Conservation (phyloP, 2,113 vertebrate genomes). For the Limanda limanda region DNA sequence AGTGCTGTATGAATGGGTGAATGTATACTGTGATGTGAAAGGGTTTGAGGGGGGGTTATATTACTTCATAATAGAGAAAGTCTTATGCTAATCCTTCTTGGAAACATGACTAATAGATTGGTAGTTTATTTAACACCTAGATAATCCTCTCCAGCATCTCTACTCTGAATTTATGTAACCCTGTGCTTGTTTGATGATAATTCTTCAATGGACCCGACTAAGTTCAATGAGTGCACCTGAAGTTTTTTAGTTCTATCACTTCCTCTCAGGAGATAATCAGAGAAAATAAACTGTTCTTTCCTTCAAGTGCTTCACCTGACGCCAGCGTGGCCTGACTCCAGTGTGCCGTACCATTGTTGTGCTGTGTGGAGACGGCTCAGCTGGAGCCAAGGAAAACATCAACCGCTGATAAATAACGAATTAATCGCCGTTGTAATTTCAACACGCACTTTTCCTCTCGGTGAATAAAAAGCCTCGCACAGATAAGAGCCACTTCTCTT, state of each 20-base stretch:
- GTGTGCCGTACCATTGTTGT: conserved; percentile 39
- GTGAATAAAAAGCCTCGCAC: conserved; percentile 51
- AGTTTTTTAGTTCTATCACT: conserved; percentile 4
- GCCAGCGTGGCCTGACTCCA: conserved; percentile 39
- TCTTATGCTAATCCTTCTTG: background rate
- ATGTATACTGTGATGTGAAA: too few relatives aligned
- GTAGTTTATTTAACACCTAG: background rate
- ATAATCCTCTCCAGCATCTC: too few relatives aligned
- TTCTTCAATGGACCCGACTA: background rate
- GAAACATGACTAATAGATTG: background rate
- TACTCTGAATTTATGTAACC: background rate
- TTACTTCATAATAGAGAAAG: background rate
- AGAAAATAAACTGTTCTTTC: conserved; percentile 13
- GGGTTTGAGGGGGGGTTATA: too few relatives aligned
- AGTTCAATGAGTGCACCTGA: background rate
- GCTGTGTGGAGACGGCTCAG: background rate
- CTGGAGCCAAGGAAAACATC: conserved; percentile 56
- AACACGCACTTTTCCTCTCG: conserved; percentile 9
- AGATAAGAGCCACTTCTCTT: conserved; percentile 78
- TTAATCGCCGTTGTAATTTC: conserved; percentile 39
- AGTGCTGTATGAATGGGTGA: too few relatives aligned
- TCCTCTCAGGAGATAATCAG: conserved; percentile 29
- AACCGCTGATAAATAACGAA: conserved; percentile 37
- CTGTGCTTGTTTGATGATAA: conserved; percentile 1
- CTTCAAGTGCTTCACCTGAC: conserved; percentile 44